These are phyloP conservation scores for Andrena hattorfiana DNA, from an alignment of 2,888 invertebrate species.

Conservation along the genomic window DNA sequence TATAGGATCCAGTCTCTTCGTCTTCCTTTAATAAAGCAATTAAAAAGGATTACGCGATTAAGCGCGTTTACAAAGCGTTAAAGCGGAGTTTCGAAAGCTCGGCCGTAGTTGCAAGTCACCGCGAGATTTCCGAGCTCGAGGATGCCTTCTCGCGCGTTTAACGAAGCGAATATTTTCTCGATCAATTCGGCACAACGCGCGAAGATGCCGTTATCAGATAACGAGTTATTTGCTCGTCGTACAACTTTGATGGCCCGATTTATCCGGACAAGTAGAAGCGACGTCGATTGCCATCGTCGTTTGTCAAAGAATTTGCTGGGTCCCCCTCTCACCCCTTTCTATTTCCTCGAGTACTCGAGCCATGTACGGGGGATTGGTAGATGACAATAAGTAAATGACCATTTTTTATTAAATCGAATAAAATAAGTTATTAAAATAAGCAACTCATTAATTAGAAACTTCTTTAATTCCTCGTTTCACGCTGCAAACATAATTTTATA, in stretches of 20 bases:
- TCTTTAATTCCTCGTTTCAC: too few relatives aligned
- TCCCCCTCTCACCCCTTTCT: neutral
- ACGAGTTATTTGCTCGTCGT: constrained; percentile 52
- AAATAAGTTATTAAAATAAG: too few relatives aligned
- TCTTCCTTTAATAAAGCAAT: constrained; percentile 28
- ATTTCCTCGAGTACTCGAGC: too few relatives aligned
- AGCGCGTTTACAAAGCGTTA: neutral
- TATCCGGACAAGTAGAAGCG: neutral
- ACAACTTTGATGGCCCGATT: constrained; percentile 27
- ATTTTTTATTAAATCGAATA: too few relatives aligned
- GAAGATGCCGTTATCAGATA: constrained; percentile 63
- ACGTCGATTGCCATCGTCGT: constrained; percentile 35
- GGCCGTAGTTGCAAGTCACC: neutral
- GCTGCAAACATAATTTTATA: too few relatives aligned
- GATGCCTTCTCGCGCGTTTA: neutral
- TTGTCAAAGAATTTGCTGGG: constrained; percentile 18
- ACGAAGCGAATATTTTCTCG: constrained; percentile 23
- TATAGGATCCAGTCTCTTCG: neutral
- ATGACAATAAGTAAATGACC: too few relatives aligned
- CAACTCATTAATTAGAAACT: too few relatives aligned
- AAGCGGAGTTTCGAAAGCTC: neutral
- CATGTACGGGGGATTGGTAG: too few relatives aligned
- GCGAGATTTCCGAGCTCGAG: neutral
- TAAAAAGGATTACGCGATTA: constrained; percentile 14
- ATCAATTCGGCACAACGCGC: constrained; percentile 34